Conservation (phyloP, 2,113 vertebrate species). For the Albula glossodonta region DNA sequence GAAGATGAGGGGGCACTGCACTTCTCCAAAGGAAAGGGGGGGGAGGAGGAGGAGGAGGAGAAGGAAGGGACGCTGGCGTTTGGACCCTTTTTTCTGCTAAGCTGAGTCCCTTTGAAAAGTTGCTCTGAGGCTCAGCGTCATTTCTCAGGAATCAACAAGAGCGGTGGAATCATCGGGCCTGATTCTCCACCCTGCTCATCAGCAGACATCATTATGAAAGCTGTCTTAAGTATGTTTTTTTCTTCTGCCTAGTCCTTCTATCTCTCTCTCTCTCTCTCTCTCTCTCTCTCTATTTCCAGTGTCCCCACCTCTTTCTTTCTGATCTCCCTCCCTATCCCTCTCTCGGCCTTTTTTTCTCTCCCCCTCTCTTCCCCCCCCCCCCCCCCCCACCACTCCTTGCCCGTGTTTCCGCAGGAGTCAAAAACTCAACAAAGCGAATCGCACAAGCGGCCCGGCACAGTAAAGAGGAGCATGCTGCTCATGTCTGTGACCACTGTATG, state of each 20-base stretch:
- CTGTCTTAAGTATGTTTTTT: conserved; percentile 52
- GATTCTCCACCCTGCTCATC: conserved; percentile 40
- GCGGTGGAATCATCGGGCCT: conserved; percentile 39
- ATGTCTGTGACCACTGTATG: conserved; percentile 95
- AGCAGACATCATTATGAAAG: conserved; percentile 61
- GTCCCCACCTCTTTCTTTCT: conserved; percentile 39
- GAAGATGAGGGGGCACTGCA: background rate
- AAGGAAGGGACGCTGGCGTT: conserved; percentile 29
- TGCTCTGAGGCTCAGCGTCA: conserved; percentile 36
- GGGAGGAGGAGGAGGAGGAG: background rate
- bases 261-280: conserved; percentile 17
- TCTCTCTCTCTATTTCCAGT: conserved; percentile 12
- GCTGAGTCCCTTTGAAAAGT: conserved; percentile 42
- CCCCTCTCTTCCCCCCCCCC: background rate
- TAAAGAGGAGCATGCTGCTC: conserved; percentile 73
- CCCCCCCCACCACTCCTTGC: conserved; percentile 43
- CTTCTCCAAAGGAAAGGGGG: conserved; percentile 27
- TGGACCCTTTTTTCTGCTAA: conserved; percentile 44
- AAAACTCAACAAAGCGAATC: conserved; percentile 76
- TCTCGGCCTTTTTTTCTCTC: background rate
- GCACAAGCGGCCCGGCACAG: conserved; percentile 47
- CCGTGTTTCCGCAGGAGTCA: conserved; percentile 71
- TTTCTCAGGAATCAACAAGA: conserved; percentile 37
- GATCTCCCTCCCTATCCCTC: conserved; percentile 45
- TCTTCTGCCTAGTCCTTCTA: conserved; percentile 2